Evolutionary conservation across 2,888 invertebrate genomes (phyloP).

Genomic region (Metacarcinus magister): DNA sequence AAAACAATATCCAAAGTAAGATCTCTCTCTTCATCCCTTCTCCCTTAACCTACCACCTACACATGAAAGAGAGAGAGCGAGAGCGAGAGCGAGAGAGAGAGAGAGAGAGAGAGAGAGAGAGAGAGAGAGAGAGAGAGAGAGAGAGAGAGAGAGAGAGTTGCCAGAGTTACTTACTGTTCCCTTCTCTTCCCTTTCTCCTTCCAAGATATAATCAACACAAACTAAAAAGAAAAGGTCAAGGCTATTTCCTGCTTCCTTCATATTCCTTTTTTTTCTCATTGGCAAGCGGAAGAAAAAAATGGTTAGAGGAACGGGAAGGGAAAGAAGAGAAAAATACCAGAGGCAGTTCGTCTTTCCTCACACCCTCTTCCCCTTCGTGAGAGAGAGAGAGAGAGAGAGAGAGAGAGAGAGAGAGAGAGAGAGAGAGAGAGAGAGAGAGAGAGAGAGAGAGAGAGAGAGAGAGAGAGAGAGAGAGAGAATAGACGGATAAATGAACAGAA

Average conservation of each 20-base stretch:
- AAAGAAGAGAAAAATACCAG: background rate
- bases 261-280: background rate
- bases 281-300: background rate
- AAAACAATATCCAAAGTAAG: no score
- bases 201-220: background rate
- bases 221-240: conserved; percentile 3
- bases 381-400: background rate
- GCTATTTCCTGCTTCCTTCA: background rate
- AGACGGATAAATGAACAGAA: background rate
- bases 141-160: background rate
- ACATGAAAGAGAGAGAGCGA: background rate
- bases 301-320: background rate
- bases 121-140: conserved; percentile 26
- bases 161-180: background rate
- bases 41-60: no score
- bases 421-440: conserved; percentile 2
- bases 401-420: conserved; percentile 2
- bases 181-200: background rate
- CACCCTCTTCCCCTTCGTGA: background rate
- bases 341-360: background rate
- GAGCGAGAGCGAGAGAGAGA: background rate
- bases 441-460: background rate
- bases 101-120: conserved; percentile 20
- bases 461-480: background rate
- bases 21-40: no score